Evolutionary conservation across 1,140 invertebrate species (phyloP), one percentile per base, ranked within the genome.

Genomic region (Gyrodactylus bullatarudis): DNA sequence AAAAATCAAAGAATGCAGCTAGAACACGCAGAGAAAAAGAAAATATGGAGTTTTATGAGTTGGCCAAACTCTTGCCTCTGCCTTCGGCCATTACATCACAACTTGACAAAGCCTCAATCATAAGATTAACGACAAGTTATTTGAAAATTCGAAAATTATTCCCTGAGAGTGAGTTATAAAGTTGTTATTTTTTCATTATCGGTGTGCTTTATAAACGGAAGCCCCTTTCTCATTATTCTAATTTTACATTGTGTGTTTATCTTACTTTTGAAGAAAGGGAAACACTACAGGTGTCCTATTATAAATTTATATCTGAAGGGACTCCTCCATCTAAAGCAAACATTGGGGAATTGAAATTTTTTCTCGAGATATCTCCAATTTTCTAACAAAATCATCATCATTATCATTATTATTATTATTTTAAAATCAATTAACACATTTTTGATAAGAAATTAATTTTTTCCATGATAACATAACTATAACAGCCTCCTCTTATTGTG

Each of bases 91-190:
- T 96, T 81, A 96, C 92, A 75, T 90, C 88, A 75, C 93, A 96
- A 82, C 83, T 97, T 83, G 93, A 97, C 84, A 97, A 97, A 83
- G 93, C 93, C 27, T 96, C 91, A 78, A 95, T 97, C 79, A 96
- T 96, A 83, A 86, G 93, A 79, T 86, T 97, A 77, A 95, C 91
- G 76, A 96, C 95, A 78, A 91, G 88, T 80, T 96, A 93, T 84
- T 86, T 96, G 79, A 92, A 94, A 76, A 80, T 82, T 79, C 76
- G 80, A 71, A 76, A 78, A n/a, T 78, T 81, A 0, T 81, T 81
- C 74, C 79, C 80, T 21, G 26, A 22, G 20, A 23, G 74, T 74
- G 1, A 71, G 68, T 22, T 26, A 68, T 20, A 72, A 26, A 68
- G 26, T 21, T 68, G 23, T 68, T 20, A 68, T n/a, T 23, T 73